Evolutionary conservation across 2,797 vertebrate species (phyloP), one percentile per base, ranked within the genome.

Genomic region (Bovichtus variegatus): DNA sequence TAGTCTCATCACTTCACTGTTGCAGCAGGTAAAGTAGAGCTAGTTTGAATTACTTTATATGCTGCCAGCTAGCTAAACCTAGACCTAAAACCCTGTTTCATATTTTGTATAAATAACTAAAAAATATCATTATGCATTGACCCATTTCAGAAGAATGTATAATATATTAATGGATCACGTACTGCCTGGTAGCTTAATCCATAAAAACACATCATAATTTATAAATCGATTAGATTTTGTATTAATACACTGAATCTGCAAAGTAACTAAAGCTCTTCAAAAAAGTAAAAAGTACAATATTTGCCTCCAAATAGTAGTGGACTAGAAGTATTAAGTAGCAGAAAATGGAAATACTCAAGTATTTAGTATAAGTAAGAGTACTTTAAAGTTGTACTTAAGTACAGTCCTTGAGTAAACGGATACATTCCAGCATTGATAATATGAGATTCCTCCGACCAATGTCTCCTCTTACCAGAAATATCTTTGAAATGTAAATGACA

Each of bases 401-500:
- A 5, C 5, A 27, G 27, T 27, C 27, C n/a, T n/a, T n/a, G n/a
- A n/a, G n/a, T n/a, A n/a, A n/a, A n/a, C 27, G 27, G 43, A 34
- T 21, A 34, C 19, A n/a, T 31, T 46, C 1, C 29, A 6, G 0
- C 19, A 15, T 61, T 23, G 44, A 93, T 93, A 88, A 81, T 55
- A 62, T 54, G 91, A 93, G 92, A 90, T 91, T 93, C 74, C 80
- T 93, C 94, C 88, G 6, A 47, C 51, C 55, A 16, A 27, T 50
- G 43, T 84, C 82, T 83, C 83, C 54, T 59, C 55, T 85, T 83
- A 92, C 90, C 67, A 65, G 41, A 51, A 53, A 69, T 16, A 93
- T 95, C 96, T 95, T 83, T 93, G 87, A 95, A 93, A 96, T 94
- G 80, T 91, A 94, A 96, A 95, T 92, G 95, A 93, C 91, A 89